These are phyloP conservation scores for Pseudococcus viburni DNA, from an alignment of 2,888 invertebrate species.

Conservation along the genomic window DNA sequence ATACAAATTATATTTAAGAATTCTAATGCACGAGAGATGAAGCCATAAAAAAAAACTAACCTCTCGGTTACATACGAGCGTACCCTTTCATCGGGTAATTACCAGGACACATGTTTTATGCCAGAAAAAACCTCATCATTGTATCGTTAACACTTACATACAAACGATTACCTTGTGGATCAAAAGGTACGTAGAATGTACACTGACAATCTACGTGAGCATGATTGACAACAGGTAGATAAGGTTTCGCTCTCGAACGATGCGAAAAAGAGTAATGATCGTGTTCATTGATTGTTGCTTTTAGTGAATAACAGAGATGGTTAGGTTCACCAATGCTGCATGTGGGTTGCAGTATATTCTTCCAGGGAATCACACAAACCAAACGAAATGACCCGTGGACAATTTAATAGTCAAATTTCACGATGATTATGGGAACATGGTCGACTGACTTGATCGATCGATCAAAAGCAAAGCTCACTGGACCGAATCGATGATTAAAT, in stretches of 20 bases:
- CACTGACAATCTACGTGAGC: background rate
- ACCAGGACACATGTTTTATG: constrained; percentile 19
- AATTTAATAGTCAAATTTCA: background rate
- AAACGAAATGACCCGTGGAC: background rate
- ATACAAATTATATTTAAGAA: background rate
- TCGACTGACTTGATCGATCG: background rate
- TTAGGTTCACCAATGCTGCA: background rate
- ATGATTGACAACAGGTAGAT: constrained; percentile 22
- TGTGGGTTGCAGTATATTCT: background rate
- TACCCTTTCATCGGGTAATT: constrained; percentile 31
- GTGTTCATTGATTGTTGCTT: background rate
- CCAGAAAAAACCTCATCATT: constrained; percentile 8
- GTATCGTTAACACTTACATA: constrained; percentile 12
- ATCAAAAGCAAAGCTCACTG: background rate
- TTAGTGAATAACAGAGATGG: background rate
- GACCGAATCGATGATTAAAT: background rate
- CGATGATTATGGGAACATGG: background rate
- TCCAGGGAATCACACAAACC: background rate
- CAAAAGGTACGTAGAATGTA: background rate
- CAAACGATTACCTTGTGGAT: background rate
- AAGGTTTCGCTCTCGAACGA: constrained; percentile 8
- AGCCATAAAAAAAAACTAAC: constrained; percentile 14
- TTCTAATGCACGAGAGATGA: constrained; percentile 6
- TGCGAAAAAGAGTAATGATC: background rate
- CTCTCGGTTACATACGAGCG: constrained; percentile 1